Base-by-base conservation (phyloP, 1,140 invertebrate genomes). In the Oncopodura yosiiana region DNA sequence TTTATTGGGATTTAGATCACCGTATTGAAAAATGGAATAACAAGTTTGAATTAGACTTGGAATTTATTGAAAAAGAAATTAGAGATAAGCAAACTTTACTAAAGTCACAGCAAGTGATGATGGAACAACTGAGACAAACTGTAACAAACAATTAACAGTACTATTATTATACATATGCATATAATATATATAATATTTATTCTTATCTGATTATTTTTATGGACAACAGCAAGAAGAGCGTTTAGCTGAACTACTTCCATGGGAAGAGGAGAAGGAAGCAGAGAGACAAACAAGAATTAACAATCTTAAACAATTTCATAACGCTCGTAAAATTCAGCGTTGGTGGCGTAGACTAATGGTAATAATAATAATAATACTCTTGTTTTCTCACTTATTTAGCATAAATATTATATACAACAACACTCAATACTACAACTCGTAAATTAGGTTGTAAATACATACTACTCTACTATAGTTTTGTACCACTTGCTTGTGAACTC, bases 331-430 rank as follows among this genome's bases (percentile, higher is more conserved):
- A 57, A 59, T 64, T 38, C 62, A 64, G 38, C 48, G 62, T 19
- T 64, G 62, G 62, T 64, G 62, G 62, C 38, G 58, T 48, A 30
- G 11, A 21, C 56, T 53, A 46, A 64, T 64, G 59, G 58, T 64
- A 51, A 56, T 24, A 23, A 29, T 53, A 34, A 8, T 34, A n/a
- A n/a, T 34, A 34, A 9, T 34, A 34, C 8, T n/a, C 6, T 34
- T 34, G 30, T 34, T 9, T 34, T 9, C 14, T 34, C 14, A 34
- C 30, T 34, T 34, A n/a, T 34, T 34, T 34, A 8, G 8, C 30
- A n/a, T 34, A 34, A n/a, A n/a, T n/a, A n/a, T n/a, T n/a, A n/a
- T n/a, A n/a, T n/a, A n/a, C n/a, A n/a, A n/a, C n/a, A n/a, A n/a
- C n/a, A n/a, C n/a, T n/a, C n/a, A n/a, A n/a, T n/a, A n/a, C n/a